These are phyloP conservation scores for Arrhopalites spinosus DNA, from an alignment of 2,888 invertebrate genomes.

Conservation along the genomic window DNA sequence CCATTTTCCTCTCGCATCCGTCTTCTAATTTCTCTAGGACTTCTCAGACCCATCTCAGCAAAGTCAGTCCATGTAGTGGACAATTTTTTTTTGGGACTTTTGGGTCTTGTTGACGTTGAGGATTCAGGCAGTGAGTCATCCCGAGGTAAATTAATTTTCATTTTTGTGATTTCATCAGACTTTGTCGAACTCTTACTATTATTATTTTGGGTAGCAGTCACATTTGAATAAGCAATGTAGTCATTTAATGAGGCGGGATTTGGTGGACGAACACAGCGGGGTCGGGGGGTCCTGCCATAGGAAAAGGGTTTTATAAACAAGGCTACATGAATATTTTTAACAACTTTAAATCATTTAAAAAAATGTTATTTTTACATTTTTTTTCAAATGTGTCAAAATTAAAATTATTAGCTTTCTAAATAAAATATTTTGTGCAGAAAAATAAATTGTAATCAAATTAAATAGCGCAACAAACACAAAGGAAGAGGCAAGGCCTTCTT, in stretches of 20 bases:
- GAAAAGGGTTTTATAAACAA: no score
- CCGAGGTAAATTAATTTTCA: conserved; percentile 72
- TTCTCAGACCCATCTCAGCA: conserved; percentile 63
- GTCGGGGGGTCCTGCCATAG: conserved; percentile 53
- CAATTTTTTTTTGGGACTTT: conserved; percentile 63
- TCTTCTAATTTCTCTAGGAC: conserved; percentile 61
- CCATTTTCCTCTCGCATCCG: conserved; percentile 58
- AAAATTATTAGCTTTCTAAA: no score
- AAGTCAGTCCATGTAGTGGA: conserved; percentile 61
- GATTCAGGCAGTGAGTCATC: conserved; percentile 62
- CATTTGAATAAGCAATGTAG: conserved; percentile 63
- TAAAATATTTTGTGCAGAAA: no score
- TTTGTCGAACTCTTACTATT: conserved; percentile 42
- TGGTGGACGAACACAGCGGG: conserved; percentile 69
- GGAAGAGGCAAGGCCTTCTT: no score
- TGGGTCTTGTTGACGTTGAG: conserved; percentile 40
- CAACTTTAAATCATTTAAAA: no score
- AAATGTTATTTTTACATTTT: no score
- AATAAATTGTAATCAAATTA: no score
- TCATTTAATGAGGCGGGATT: conserved; percentile 74
- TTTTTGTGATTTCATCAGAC: conserved; percentile 65
- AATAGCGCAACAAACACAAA: no score
- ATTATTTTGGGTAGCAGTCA: neutral
- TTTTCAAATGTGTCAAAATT: no score
- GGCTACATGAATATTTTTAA: no score